Evolutionary conservation across 2,113 vertebrate genomes (phyloP).

Genomic region (Collichthys lucidus): DNA sequence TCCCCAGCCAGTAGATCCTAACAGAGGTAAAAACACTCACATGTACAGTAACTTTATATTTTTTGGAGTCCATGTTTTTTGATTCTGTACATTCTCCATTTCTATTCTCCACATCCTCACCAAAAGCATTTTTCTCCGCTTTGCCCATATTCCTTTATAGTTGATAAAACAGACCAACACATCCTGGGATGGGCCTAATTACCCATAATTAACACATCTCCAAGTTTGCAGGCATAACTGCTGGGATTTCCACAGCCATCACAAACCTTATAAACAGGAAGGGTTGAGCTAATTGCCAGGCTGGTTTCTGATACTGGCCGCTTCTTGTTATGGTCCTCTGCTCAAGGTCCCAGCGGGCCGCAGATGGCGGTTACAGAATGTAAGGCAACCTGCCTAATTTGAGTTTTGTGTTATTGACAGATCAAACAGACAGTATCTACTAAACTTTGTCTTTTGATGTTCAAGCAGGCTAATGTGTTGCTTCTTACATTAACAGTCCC

Average conservation of each 20-base stretch:
- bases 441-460: slow-evolving; percentile 53
- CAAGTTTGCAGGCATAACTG: slow-evolving; percentile 35
- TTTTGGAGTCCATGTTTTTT: neutral
- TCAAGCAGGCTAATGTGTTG: slow-evolving; percentile 42
- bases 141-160: slow-evolving; percentile 54
- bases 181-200: slow-evolving; percentile 82
- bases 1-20: slow-evolving; percentile 60
- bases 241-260: slow-evolving; percentile 61
- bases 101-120: neutral
- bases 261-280: slow-evolving; percentile 82
- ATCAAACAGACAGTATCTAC: slow-evolving; percentile 39
- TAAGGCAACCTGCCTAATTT: slow-evolving; percentile 41
- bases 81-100: neutral
- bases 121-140: slow-evolving; percentile 19
- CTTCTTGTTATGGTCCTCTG: slow-evolving; percentile 23
- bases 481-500: slow-evolving; percentile 69
- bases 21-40: slow-evolving; percentile 64
- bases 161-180: slow-evolving; percentile 62
- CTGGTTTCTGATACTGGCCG: slow-evolving; percentile 36
- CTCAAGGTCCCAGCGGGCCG: slow-evolving; percentile 6
- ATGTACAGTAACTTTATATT: neutral
- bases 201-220: slow-evolving; percentile 68
- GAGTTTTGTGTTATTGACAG: slow-evolving; percentile 19
- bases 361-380: slow-evolving; percentile 24
- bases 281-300: slow-evolving; percentile 67